Evolutionary conservation across 35 echinoderm and acorn worm species (phyloP).

Genomic region (Ophiothrix spiculata): DNA sequence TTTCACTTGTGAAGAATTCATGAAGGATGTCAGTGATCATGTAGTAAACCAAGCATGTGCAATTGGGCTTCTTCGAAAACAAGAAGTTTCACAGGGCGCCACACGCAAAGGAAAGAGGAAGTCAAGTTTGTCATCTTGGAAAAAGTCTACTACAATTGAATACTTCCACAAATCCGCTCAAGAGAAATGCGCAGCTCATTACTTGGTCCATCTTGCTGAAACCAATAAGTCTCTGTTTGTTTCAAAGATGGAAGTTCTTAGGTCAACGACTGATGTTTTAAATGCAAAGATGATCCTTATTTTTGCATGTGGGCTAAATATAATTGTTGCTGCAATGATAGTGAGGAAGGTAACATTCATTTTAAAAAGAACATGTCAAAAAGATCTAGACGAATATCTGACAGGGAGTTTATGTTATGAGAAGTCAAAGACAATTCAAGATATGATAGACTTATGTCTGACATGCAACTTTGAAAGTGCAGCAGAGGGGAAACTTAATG

Average conservation of each 20-base stretch:
- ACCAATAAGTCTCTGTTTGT: background rate
- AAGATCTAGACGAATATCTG: background rate
- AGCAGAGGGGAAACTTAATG: background rate
- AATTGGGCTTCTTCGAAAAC: conserved; percentile 19
- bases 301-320: background rate
- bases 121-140: background rate
- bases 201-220: conserved; percentile 30
- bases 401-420: background rate
- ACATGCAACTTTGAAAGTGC: background rate
- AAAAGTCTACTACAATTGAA: background rate
- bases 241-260: background rate
- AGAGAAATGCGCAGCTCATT: conserved; percentile 44
- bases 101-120: background rate
- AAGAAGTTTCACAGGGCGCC: conserved; percentile 14
- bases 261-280: background rate
- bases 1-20: conserved; percentile 35
- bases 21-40: background rate
- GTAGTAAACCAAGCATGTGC: conserved; percentile 17
- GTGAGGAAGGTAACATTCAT: background rate
- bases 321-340: background rate
- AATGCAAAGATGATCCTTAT: background rate
- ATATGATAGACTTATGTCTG: background rate
- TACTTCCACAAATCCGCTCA: conserved; percentile 45
- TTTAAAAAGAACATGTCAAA: background rate
- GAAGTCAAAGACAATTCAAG: background rate